Base-by-base conservation (phyloP, 2,113 vertebrate species). In the Ivindomyrus marchei region DNA sequence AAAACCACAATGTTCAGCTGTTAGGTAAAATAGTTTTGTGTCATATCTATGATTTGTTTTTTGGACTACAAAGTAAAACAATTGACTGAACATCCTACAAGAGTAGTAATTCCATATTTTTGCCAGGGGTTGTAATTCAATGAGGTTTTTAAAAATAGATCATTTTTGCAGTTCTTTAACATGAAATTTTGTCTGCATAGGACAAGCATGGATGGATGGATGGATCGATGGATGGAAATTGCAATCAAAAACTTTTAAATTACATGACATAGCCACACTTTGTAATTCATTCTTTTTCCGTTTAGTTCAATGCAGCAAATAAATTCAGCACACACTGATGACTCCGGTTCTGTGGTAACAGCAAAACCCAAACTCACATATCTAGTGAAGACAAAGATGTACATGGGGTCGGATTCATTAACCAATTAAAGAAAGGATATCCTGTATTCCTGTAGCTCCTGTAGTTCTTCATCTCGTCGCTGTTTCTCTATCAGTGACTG, bases 401-500 rank as follows among this genome's bases (percentile, higher is more conserved):
- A 39, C 17, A 7, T 4, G 70, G 70, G 31, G 31, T 13, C 1
- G 15, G 31, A 19, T 42, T 77, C 3, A 42, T 77, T 77, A 66
- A 27, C 10, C 1, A 42, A 84, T 53, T 4, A 58, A 47, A 80
- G 89, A 96, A 97, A 98, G 98, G 98, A 99, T 99, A 99, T 99
- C 96, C 98, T 97, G 94, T 98, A 99, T 91, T 99, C 98, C 9
- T 97, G 95, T 84, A 99, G 93, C 89, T 99, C 98, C 91, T 97
- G 96, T 92, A 96, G 94, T 85, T 99, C 98, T 92, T 99, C 98
- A 77, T 99, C 98, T 92, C 97, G 96, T 87, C 97, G 96, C n/a
- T 98, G 97, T 93, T 98, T 99, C 94, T 99, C 98, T 87, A 99
- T 94, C 88, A 99, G 96, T 88, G 96, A 95, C 92, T 99, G 98